phyloP scores from a whole-genome alignment of 64 coral and sea anemone genomes.

The Montipora efflorescens region DNA sequence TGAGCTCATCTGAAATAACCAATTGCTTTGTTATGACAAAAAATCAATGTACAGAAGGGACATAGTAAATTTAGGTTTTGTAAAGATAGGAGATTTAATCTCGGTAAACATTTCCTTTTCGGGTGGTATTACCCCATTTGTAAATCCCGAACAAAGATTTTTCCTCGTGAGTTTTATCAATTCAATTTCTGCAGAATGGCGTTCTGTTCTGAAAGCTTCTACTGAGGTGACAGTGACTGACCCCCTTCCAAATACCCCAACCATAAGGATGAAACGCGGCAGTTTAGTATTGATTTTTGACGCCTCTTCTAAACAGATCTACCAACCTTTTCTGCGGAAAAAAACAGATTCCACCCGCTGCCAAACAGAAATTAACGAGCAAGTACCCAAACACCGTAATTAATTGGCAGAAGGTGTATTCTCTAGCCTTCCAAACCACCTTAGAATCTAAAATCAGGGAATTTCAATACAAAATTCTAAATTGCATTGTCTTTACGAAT shows the following conservation, averaged over 20 bases:
- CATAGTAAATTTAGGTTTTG: not conserved
- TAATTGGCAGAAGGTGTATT: not conserved
- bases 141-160: not conserved
- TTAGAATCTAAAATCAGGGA: not conserved
- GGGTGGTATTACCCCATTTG: not conserved
- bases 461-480: slow-evolving; percentile 2
- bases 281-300: not conserved
- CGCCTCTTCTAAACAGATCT: not conserved
- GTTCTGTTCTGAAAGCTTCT: not conserved
- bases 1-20: not conserved
- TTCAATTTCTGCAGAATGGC: not conserved
- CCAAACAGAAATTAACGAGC: not conserved
- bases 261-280: not conserved
- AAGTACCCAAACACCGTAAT: not conserved
- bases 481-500: not conserved
- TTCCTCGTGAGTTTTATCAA: too few species aligned
- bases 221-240: not conserved
- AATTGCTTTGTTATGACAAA: not conserved
- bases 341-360: slow-evolving; percentile 11
- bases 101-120: not conserved
- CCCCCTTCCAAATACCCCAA: not conserved
- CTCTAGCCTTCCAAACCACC: not conserved
- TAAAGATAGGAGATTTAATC: too few species aligned
- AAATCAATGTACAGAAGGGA: slow-evolving; percentile 28
- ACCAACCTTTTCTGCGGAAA: not conserved